Evolutionary conservation across 53 echinoderm and acorn worm species (phyloP), one percentile per base, ranked within the genome.

Genomic region (Pentamera pediparva): DNA sequence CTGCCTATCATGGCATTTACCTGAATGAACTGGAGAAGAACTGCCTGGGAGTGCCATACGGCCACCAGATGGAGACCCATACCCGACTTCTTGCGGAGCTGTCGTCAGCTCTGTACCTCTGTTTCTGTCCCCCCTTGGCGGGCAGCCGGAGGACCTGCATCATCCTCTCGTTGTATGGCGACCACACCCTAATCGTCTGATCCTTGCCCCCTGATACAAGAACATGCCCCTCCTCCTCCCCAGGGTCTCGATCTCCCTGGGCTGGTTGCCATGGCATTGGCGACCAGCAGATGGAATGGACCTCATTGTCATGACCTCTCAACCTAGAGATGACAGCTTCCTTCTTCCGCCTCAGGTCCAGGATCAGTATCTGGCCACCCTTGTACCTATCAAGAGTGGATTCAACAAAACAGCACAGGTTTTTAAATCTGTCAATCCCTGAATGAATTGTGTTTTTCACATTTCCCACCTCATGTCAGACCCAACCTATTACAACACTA

Each of bases 281-380:
- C 9, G 85, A 88, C 96, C 96, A 95, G 28, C 75, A 74, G 39
- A 95, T 41, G 34, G 91, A 89, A 13, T 91, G 96, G 28, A 95
- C 67, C 39, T 91, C 91, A 65, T 95, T 91, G 51, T 91, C 89
- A 41, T 95, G 96, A 37, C 96, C 91, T 57, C 88, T 82, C 51
- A 95, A 62, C 36, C 72, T 76, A 15, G 83, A 89, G 3, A 95
- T 15, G 12, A 91, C 76, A 17, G 41, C 74, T 17, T 52, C 61
- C 62, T 72, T 78, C 63, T 71, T 71, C 35, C 18, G 25, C 4
- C 61, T 61, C n/a, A 88, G 79, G 69, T 91, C 88, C 10, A 95
- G 45, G n/a, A 95, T 70, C 35, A 88, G 74, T 25, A 91, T 86
- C 26, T 77, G 62, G 24, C 88, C 90, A 39, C 70, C 76, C 39